Evolutionary conservation across 2,888 invertebrate species (phyloP).

Genomic region (Nomada ferruginata): DNA sequence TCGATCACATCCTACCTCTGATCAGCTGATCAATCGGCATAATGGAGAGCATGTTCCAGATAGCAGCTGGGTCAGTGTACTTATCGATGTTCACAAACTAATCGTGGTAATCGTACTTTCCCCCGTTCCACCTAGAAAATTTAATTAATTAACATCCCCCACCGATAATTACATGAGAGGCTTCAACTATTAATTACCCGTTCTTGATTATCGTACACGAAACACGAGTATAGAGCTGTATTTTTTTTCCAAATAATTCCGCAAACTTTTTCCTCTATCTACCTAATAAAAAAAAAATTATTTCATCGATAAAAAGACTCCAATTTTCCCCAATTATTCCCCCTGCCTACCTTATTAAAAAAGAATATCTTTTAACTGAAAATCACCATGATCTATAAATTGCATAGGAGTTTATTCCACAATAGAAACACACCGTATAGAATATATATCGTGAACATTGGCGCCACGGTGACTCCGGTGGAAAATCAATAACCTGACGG

Average conservation of each 20-base stretch:
- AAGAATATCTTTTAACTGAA: too few species aligned
- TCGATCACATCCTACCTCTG: background rate
- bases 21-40: constrained; percentile 7
- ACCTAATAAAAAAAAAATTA: too few species aligned
- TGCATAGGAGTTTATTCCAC: background rate
- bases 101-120: background rate
- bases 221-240: too few species aligned
- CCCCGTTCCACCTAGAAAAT: background rate
- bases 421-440: constrained; percentile 22
- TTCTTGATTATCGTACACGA: background rate
- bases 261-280: too few species aligned
- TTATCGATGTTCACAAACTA: background rate
- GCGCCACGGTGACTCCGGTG: constrained; percentile 81
- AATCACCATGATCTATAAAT: too few species aligned
- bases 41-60: background rate
- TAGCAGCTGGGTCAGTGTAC: background rate
- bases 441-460: constrained; percentile 65
- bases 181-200: background rate
- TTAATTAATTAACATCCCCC: background rate
- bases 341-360: too few species aligned
- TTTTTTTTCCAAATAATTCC: too few species aligned
- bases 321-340: background rate
- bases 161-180: background rate
- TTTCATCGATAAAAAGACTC: background rate
- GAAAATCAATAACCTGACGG: constrained; percentile 81